A percentile compares a stretch with the other conserved stretches of the same genome.
Evolutionary conservation across 1,140 invertebrate genomes (phyloP).

Genomic region (Bilobella aurantiaca): DNA sequence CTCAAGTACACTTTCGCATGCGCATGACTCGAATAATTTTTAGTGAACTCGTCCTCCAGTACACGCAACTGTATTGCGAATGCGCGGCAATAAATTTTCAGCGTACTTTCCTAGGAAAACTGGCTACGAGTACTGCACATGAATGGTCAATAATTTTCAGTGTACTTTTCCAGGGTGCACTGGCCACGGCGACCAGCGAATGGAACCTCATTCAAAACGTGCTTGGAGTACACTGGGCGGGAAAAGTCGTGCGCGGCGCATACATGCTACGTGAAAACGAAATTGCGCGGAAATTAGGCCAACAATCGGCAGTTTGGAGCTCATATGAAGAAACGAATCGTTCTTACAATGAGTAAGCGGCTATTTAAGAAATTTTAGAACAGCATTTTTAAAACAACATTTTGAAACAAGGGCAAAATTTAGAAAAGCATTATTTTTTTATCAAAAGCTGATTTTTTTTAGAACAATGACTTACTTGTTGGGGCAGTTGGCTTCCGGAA

Average conservation of each 20-base stretch:
- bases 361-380: neutral
- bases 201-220: conserved; percentile 24
- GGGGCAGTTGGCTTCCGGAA: conserved; percentile 23
- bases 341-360: conserved; percentile 38
- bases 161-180: too few species aligned
- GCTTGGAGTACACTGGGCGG: conserved; percentile 38
- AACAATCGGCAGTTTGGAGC: conserved; percentile 36
- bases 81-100: too few species aligned
- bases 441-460: conserved; percentile 24
- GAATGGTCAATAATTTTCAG: too few species aligned
- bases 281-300: conserved; percentile 26
- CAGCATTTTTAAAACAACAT: neutral
- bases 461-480: conserved; percentile 20
- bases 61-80: too few species aligned
- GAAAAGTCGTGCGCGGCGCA: conserved; percentile 41
- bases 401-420: neutral
- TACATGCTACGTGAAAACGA: conserved; percentile 41
- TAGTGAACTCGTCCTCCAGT: too few species aligned
- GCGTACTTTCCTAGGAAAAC: too few species aligned
- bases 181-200: conserved; percentile 27
- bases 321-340: conserved; percentile 36
- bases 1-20: too few species aligned
- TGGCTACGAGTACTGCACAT: too few species aligned
- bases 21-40: too few species aligned
- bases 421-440: too few species aligned